These are phyloP conservation scores for Antrozous pallidus DNA, from an alignment of 2,797 vertebrate genomes.

Conservation along the genomic window DNA sequence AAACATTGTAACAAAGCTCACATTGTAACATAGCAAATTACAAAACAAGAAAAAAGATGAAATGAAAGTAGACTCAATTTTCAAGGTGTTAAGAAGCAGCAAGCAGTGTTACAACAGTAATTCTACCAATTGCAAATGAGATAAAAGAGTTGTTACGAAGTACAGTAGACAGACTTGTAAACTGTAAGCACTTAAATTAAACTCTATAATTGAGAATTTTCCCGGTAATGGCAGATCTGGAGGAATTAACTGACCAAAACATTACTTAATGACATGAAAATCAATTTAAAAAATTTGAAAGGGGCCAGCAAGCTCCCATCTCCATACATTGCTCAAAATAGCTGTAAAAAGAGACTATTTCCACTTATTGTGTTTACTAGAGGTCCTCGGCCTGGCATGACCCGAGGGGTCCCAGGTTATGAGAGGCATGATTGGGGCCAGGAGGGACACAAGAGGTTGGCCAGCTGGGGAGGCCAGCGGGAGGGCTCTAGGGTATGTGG, in stretches of 20 bases:
- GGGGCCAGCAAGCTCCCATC: background rate
- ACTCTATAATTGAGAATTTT: background rate
- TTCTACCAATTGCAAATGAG: background rate
- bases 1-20: slow-evolving; percentile 24
- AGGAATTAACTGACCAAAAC: background rate
- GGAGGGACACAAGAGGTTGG: no score
- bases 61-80: slow-evolving; percentile 9
- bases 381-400: no score
- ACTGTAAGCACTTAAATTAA: background rate
- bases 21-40: slow-evolving; percentile 33
- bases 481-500: no score
- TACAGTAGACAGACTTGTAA: background rate
- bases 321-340: background rate
- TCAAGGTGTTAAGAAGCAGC: background rate
- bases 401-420: no score
- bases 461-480: no score
- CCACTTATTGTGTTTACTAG: background rate
- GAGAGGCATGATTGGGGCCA: no score
- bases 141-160: background rate
- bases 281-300: background rate
- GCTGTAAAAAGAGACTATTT: background rate
- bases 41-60: slow-evolving; percentile 9
- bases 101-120: background rate
- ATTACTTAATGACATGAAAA: background rate
- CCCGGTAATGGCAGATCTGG: background rate